A percentile compares a stretch with the other conserved stretches of the same genome.
These are phyloP conservation scores for Leucoma salicis DNA, from an alignment of 2,888 invertebrate species.

Conservation along the genomic window DNA sequence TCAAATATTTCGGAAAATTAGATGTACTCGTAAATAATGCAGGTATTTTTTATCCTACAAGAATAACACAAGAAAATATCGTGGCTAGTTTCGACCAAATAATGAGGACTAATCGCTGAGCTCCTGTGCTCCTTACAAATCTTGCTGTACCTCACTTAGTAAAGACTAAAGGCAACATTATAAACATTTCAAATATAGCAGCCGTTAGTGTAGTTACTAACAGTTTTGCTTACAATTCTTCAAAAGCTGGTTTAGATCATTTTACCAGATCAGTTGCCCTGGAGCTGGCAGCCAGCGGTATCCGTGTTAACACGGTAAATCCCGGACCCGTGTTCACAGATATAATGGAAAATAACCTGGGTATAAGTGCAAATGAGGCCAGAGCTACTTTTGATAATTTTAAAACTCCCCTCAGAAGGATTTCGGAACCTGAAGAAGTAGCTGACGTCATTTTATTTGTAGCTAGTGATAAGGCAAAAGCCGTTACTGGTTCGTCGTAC, in stretches of 20 bases:
- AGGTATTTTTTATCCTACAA: constrained; percentile 5
- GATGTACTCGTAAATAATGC: constrained; percentile 24
- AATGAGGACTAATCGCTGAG: constrained; percentile 9
- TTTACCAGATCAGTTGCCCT: constrained; percentile 85
- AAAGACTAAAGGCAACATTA: not conserved
- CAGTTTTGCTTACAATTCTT: constrained; percentile 20
- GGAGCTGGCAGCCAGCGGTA: constrained; percentile 86
- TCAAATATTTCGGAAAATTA: constrained; percentile 6
- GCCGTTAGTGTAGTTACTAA: not conserved
- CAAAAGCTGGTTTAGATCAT: constrained; percentile 24
- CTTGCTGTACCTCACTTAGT: not conserved
- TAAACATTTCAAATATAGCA: constrained; percentile 15
- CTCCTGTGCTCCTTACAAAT: not conserved
- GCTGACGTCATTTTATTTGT: constrained; percentile 18
- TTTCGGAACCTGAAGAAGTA: constrained; percentile 14
- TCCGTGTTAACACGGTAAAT: constrained; percentile 91
- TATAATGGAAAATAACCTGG: not conserved
- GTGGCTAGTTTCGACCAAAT: not conserved
- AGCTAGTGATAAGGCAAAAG: constrained; percentile 20
- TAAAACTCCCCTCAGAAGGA: constrained; percentile 2
- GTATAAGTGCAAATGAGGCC: not conserved
- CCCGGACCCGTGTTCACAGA: constrained; percentile 64
- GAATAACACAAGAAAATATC: not conserved
- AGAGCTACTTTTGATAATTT: not conserved
- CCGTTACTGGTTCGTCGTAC: constrained; percentile 13